phyloP scores from a whole-genome alignment of 2,888 invertebrate genomes.

The Drosophila percnosoma region DNA sequence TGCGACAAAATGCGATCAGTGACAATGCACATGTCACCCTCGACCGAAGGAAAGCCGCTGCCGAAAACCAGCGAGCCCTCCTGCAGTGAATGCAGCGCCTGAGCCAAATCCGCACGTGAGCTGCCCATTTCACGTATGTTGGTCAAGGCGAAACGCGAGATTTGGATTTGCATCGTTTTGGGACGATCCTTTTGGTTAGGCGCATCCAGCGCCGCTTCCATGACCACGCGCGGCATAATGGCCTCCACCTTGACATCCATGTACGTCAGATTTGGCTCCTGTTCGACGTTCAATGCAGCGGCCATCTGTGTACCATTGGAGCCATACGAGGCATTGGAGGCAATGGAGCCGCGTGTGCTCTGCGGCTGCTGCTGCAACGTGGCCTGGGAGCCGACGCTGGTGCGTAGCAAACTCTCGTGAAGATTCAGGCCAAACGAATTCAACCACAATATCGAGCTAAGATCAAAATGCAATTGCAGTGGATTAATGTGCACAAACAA shows the following conservation, averaged over 20 bases:
- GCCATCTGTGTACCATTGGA: conserved; percentile 75
- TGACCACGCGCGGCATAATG: conserved; percentile 92
- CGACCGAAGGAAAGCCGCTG: conserved; percentile 91
- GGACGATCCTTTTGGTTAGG: conserved; percentile 94
- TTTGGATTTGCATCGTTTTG: conserved; percentile 90
- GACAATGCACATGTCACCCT: conserved; percentile 90
- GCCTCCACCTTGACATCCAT: conserved; percentile 96
- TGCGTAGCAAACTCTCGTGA: conserved; percentile 89
- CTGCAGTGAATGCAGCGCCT: conserved; percentile 91
- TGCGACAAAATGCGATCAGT: conserved; percentile 93
- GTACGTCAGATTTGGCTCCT: conserved; percentile 86
- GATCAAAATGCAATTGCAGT: conserved; percentile 93
- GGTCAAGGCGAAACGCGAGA: conserved; percentile 87
- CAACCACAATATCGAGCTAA: conserved; percentile 95
- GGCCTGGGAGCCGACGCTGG: conserved; percentile 83
- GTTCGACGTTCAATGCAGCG: conserved; percentile 50
- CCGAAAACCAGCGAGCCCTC: conserved; percentile 90
- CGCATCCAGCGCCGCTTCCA: conserved; percentile 90
- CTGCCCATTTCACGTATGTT: conserved; percentile 87
- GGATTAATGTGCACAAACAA: conserved; percentile 96
- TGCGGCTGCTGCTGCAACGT: conserved; percentile 48
- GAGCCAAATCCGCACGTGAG: conserved; percentile 92
- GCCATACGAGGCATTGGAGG: conserved; percentile 62
- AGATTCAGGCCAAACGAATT: conserved; percentile 96
- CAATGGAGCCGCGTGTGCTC: conserved; percentile 58